These are phyloP conservation scores for Deilephila elpenor DNA, from an alignment of 2,888 invertebrate genomes.

Conservation along the genomic window DNA sequence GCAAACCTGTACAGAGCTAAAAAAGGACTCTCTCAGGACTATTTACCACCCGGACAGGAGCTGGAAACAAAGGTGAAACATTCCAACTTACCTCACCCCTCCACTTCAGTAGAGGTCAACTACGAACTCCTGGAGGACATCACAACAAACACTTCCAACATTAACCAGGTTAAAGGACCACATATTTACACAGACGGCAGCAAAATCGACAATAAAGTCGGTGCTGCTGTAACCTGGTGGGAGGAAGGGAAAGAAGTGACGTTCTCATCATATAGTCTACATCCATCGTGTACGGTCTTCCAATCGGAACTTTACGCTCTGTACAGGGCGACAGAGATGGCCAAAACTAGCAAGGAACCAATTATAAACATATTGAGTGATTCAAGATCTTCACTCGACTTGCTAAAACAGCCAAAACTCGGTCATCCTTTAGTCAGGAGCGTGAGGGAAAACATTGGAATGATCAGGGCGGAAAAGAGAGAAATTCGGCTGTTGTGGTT, in stretches of 20 bases:
- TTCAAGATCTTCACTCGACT: constrained; percentile 33
- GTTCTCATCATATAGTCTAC: not conserved
- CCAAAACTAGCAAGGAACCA: not conserved
- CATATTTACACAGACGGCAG: no score
- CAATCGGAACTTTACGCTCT: not conserved
- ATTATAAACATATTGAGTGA: constrained; percentile 25
- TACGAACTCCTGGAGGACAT: no score
- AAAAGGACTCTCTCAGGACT: constrained; percentile 12
- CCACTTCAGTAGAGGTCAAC: no score
- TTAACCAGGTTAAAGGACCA: no score
- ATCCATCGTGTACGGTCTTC: not conserved
- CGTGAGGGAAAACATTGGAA: constrained; percentile 2
- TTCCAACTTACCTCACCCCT: no score
- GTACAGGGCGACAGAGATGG: not conserved
- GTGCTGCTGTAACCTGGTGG: no score
- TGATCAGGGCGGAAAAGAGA: not conserved
- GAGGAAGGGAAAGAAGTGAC: not conserved
- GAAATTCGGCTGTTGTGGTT: constrained; percentile 32
- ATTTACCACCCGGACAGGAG: constrained; percentile 9
- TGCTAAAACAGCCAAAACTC: not conserved
- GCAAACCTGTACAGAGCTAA: constrained; percentile 29
- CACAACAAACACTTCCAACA: no score
- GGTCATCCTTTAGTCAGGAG: constrained; percentile 7
- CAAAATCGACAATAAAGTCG: no score
- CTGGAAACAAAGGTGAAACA: not conserved